Evolutionary conservation across 1,140 invertebrate species (phyloP).

Genomic region (Bombus waltoni): DNA sequence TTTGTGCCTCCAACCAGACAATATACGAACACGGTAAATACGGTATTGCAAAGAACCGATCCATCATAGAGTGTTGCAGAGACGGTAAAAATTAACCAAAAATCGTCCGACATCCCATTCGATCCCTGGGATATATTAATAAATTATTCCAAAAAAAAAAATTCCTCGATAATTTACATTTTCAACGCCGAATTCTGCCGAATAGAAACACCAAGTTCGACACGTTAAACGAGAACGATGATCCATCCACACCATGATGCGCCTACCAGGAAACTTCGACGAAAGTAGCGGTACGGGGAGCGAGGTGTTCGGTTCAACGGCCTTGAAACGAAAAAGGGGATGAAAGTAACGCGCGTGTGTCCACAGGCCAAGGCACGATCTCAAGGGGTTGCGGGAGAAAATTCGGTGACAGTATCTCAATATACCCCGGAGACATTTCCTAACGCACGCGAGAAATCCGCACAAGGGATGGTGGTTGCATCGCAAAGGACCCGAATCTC

Average conservation of each 20-base stretch:
- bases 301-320: conserved; percentile 40
- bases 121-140: too few relatives aligned
- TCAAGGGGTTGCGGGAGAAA: conserved; percentile 59
- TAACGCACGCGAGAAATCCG: conserved; percentile 54
- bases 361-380: conserved; percentile 39
- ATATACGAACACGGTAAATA: conserved; percentile 36
- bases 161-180: not conserved
- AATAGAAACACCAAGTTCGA: too few relatives aligned
- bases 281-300: not conserved
- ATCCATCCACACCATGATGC: not conserved
- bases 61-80: not conserved
- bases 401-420: conserved; percentile 76
- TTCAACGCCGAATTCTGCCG: not conserved
- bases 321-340: conserved; percentile 48
- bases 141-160: not conserved
- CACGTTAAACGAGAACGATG: not conserved
- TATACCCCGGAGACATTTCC: conserved; percentile 75
- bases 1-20: conserved; percentile 11
- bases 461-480: conserved; percentile 41
- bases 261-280: conserved; percentile 1
- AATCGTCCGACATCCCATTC: not conserved
- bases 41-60: conserved; percentile 26
- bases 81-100: not conserved
- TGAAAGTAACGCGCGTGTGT: conserved; percentile 44
- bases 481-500: conserved; percentile 73